A percentile compares a stretch with the other conserved stretches of the same genome.
These are phyloP conservation scores for Alexandromys fortis DNA, from an alignment of 2,113 vertebrate genomes.

Conservation along the genomic window DNA sequence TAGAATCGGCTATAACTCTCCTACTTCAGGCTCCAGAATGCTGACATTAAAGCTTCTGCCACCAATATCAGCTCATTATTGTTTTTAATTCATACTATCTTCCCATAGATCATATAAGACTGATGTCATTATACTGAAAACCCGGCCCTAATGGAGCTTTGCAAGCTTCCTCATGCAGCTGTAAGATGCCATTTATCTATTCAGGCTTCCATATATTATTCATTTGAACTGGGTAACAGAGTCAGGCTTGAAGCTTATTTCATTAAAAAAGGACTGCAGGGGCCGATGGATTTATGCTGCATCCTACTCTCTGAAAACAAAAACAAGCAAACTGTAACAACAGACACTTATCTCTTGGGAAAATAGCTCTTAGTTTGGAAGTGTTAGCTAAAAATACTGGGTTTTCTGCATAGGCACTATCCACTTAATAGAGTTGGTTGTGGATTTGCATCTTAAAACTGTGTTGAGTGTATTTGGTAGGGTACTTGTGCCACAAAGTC, in stretches of 20 bases:
- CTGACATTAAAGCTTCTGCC: neutral
- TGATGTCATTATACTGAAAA: slow-evolving; percentile 49
- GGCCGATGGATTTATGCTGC: slow-evolving; percentile 16
- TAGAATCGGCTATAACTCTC: neutral
- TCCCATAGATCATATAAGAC: slow-evolving; percentile 1
- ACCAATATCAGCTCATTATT: neutral
- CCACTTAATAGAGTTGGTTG: neutral
- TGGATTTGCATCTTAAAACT: neutral
- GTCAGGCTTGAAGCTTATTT: slow-evolving; percentile 61
- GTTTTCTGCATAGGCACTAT: neutral
- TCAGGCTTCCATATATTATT: slow-evolving; percentile 59
- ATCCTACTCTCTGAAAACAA: neutral
- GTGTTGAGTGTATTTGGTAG: neutral
- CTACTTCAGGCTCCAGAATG: neutral
- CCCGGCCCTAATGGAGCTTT: slow-evolving; percentile 5
- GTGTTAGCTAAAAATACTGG: neutral
- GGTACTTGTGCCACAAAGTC: neutral
- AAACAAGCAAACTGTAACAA: neutral
- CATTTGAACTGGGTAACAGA: slow-evolving; percentile 67
- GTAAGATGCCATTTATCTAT: slow-evolving; percentile 67
- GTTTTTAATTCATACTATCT: slow-evolving; percentile 54
- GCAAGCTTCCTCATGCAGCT: slow-evolving; percentile 63
- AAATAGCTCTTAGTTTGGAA: slow-evolving; percentile 5
- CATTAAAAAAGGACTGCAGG: slow-evolving; percentile 48
- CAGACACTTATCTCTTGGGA: neutral